Evolutionary conservation across 2,797 vertebrate species (phyloP).

Genomic region (Intellagama lesueurii): DNA sequence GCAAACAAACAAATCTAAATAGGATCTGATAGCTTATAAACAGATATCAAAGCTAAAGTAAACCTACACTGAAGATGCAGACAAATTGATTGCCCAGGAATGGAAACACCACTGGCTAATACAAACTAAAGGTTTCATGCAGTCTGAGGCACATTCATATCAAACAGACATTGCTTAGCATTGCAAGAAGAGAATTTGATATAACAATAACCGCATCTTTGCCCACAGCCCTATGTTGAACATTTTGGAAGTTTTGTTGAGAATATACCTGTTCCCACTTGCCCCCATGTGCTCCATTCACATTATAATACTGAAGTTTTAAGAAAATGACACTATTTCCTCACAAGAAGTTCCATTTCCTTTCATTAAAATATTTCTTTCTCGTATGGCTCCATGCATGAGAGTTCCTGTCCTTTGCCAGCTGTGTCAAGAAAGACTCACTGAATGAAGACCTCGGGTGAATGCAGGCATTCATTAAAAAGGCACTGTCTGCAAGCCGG

Average conservation of each 20-base stretch:
- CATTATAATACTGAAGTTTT: conserved; percentile 20
- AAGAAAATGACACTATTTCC: conserved; percentile 52
- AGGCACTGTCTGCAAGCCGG: conserved; percentile 3
- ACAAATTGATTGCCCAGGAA: no score
- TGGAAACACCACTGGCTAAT: not conserved
- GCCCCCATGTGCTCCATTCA: not conserved
- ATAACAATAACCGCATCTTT: not conserved
- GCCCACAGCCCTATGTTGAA: not conserved
- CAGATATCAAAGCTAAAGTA: no score
- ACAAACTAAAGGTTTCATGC: not conserved
- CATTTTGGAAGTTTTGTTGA: not conserved
- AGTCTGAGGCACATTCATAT: not conserved
- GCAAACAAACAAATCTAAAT: no score
- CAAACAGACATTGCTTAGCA: not conserved
- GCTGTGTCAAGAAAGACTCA: conserved; percentile 66
- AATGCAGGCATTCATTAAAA: conserved; percentile 64
- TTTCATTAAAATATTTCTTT: conserved; percentile 69
- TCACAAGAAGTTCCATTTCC: conserved; percentile 53
- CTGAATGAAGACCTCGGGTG: conserved; percentile 64
- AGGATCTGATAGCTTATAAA: no score
- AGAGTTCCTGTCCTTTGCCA: conserved; percentile 64
- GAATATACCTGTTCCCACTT: not conserved
- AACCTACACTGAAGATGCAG: no score
- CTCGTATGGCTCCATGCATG: conserved; percentile 63
- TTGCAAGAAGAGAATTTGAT: not conserved